Evolutionary conservation across 2,113 vertebrate species (phyloP), one percentile per base, ranked within the genome.

Genomic region (Papio anubis): DNA sequence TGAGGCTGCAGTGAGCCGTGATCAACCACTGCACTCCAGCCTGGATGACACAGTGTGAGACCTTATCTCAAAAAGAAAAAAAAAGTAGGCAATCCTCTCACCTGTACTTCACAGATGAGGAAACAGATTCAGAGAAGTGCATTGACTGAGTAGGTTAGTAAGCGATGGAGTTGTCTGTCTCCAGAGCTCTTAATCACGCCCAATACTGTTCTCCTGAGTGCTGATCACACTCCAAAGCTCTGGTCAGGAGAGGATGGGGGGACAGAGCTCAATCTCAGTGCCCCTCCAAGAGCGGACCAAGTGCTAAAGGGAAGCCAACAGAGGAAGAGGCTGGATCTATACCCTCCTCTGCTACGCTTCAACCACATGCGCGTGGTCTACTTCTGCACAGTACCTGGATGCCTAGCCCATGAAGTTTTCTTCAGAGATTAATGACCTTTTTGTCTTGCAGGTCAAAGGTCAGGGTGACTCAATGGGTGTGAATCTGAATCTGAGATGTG

Each of bases 401-500:
- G 35, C 48, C 55, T 55, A 59, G 38, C 78, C 96, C 66, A 64
- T 8, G 43, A 45, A 52, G 61, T 78, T 66, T 94, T 66, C 86
- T 73, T 83, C 85, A 90, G 80, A 91, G 76, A 70, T 80, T 64
- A 76, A 40, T 50, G 85, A 72, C 75, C 87, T 87, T 59, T 38
- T 73, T 93, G 80, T 50, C 80, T 93, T 72, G 11, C 18, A 68
- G 48, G 79, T 91, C 40, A 94, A 88, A 94, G 50, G 50, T 70
- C 88, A 90, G 59, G 14, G 30, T 97, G 88, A 96, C 86, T 96
- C 92, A 93, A 7, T 87, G n/a, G 59, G 27, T 89, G 8, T 86
- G 82, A 92, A 82, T 94, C 84, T 86, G 82, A 92, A 82, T 94
- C 84, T 82, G 78, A 81, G 70, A 59, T 30, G 61, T 50, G 20